These are phyloP conservation scores for Xylota sylvarum DNA, from an alignment of 2,888 invertebrate genomes.

Conservation along the genomic window DNA sequence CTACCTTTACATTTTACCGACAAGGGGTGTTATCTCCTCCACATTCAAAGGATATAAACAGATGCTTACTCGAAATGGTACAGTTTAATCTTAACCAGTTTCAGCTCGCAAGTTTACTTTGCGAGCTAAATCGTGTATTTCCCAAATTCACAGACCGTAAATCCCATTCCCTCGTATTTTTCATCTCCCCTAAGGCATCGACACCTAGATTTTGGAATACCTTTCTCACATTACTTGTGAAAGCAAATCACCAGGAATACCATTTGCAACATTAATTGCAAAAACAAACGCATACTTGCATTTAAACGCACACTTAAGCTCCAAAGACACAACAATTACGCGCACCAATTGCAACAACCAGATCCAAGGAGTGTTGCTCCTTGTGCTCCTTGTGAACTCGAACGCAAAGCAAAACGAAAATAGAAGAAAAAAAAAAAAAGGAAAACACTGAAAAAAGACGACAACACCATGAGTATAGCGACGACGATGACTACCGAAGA, in stretches of 20 bases:
- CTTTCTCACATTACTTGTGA: background rate
- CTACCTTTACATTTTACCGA: too few species aligned
- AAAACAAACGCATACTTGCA: constrained; percentile 56
- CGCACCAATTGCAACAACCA: constrained; percentile 41
- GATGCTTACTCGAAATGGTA: too few species aligned
- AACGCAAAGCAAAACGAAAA: constrained; percentile 5
- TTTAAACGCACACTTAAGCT: constrained; percentile 57
- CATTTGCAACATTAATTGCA: constrained; percentile 55
- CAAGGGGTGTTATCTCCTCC: too few species aligned
- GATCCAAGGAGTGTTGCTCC: constrained; percentile 15
- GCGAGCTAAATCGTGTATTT: too few species aligned
- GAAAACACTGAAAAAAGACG: background rate
- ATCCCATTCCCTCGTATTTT: too few species aligned
- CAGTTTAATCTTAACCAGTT: too few species aligned
- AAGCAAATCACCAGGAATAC: constrained; percentile 28
- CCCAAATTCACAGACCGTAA: too few species aligned
- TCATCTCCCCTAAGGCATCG: background rate
- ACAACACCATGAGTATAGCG: background rate
- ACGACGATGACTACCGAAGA: constrained; percentile 21
- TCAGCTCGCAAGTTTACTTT: too few species aligned
- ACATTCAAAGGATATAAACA: too few species aligned
- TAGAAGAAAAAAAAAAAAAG: background rate
- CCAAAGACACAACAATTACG: constrained; percentile 61
- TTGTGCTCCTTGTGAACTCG: constrained; percentile 26
- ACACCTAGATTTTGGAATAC: background rate